Percentiles rank a stretch among this genome's conserved stretches.
Conservation (phyloP, 2,797 vertebrate genomes). For the Mormyrops attenuatus region DNA sequence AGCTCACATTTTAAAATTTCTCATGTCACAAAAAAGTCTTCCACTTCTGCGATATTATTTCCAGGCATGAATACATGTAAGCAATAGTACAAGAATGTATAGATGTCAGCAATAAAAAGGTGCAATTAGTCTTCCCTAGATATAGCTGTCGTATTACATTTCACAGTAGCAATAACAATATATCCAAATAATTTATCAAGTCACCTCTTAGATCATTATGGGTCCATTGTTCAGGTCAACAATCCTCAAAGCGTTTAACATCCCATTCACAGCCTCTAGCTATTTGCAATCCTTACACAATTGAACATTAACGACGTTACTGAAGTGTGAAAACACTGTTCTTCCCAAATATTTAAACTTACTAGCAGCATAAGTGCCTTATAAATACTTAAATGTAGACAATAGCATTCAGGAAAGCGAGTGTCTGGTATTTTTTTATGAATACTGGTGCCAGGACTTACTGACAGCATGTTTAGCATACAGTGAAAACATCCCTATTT, state of each 20-base stretch:
- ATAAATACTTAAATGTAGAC: background rate
- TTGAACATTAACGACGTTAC: slow-evolving; percentile 22
- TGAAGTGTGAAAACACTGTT: slow-evolving; percentile 13
- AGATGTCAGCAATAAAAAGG: background rate
- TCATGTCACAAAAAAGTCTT: background rate
- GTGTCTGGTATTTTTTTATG: background rate
- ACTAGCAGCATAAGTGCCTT: background rate
- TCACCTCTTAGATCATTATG: background rate
- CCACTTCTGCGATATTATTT: background rate
- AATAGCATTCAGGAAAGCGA: background rate
- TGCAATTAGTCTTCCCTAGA: background rate
- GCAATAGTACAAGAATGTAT: background rate
- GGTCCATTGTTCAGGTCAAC: background rate
- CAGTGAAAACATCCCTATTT: background rate
- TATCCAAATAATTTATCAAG: background rate
- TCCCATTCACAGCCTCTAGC: background rate
- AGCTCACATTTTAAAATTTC: background rate
- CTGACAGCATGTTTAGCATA: background rate
- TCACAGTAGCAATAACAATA: slow-evolving; percentile 27
- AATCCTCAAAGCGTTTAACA: background rate
- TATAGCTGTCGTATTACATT: slow-evolving; percentile 2
- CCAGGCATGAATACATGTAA: background rate
- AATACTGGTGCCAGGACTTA: background rate
- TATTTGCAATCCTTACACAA: background rate
- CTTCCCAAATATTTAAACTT: slow-evolving; percentile 18